Base-by-base conservation (phyloP, 2,888 invertebrate genomes). In the Lumbricus terrestris region DNA sequence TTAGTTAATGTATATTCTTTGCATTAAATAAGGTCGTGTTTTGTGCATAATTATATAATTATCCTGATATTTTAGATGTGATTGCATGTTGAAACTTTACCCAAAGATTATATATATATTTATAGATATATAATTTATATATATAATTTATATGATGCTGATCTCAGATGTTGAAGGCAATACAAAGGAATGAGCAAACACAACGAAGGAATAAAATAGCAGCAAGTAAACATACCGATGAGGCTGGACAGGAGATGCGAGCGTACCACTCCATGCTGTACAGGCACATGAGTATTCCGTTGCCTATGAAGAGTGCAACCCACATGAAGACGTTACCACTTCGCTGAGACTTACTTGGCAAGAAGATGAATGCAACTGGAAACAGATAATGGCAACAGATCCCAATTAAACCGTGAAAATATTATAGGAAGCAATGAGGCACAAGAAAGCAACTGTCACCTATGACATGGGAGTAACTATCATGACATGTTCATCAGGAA, bases 231-330 rank as follows among this genome's bases (percentile, higher is more conserved):
- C 91, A 88, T 29, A 91, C 91, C 29, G 89, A 33, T 34, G 33
- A 69, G n/a, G 90, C 34, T 18, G 96, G 96, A 93, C 97, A 97
- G 95, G 97, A 97, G 90, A 95, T 95, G 88, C 97, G 96, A 0
- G 98, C 97, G 94, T 97, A 98, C 95, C 96, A 97, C 95, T 99
- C 99, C 96, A 98, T 97, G 38, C 97, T 96, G 94, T 98, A 98
- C 5, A 97, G 94, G 93, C 97, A 97, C 94, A 97, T 96, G n/a
- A 97, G 94, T 6, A 97, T 93, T 91, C 97, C 97, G 92, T 96
- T 97, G 89, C 98, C 99, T 33, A 97, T 95, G 90, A 97, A 96
- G 90, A 98, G 95, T 0, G 96, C 95, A 88, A 97, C 96, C 98
- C 98, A 98, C 94, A 99, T 96, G 90, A 98, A 95, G n/a, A 98